Evolutionary conservation across 2,113 vertebrate species (phyloP).

Genomic region (Charina bottae): DNA sequence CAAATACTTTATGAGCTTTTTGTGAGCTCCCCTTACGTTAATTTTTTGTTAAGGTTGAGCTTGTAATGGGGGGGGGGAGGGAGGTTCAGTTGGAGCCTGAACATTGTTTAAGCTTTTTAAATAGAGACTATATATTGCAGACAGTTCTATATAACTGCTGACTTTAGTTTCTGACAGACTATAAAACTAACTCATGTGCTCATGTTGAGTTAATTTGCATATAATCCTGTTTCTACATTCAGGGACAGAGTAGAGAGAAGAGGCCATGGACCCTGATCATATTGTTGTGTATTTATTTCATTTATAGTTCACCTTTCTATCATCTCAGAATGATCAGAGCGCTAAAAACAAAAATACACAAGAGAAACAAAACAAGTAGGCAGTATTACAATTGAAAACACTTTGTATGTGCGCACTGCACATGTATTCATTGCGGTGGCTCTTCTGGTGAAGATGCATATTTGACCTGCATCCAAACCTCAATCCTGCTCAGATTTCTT

Average conservation of each 20-base stretch:
- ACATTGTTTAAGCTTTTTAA: neutral
- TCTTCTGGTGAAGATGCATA: neutral
- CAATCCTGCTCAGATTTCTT: neutral
- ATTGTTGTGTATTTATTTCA: neutral
- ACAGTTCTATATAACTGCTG: neutral
- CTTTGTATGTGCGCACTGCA: neutral
- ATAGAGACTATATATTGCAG: neutral
- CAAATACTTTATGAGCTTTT: neutral
- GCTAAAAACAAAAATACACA: neutral
- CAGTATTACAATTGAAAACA: neutral
- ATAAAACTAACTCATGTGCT: neutral
- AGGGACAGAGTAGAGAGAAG: neutral
- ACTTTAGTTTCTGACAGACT: neutral
- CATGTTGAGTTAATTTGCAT: neutral
- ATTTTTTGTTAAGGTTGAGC: neutral
- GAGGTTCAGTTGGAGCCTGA: neutral
- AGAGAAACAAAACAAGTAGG: neutral
- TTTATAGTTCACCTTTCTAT: neutral
- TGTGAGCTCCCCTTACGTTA: neutral
- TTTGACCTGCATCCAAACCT: neutral
- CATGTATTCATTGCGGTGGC: neutral
- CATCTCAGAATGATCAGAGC: neutral
- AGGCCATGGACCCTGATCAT: neutral
- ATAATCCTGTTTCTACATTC: neutral
- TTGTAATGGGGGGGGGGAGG: neutral